These are phyloP conservation scores for Tachina fera DNA, from an alignment of 2,888 invertebrate species.

Conservation along the genomic window DNA sequence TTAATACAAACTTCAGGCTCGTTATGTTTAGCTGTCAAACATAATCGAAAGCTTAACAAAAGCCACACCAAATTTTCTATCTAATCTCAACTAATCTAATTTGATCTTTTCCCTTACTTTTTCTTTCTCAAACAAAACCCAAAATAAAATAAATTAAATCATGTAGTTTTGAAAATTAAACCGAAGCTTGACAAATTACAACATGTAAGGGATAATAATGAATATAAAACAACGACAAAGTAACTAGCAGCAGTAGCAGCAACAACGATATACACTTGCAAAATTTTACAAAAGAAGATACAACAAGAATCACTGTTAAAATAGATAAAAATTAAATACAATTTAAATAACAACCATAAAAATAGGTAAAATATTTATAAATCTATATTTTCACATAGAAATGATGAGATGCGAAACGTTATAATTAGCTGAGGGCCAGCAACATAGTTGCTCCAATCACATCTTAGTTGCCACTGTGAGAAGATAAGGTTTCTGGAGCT, in stretches of 20 bases:
- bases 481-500: neutral
- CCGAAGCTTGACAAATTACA: conserved; percentile 70
- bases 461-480: neutral
- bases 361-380: conserved; percentile 64
- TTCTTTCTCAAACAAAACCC: conserved; percentile 11
- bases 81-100: conserved; percentile 53
- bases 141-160: conserved; percentile 67
- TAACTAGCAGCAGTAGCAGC: conserved; percentile 5
- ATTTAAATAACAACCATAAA: conserved; percentile 69
- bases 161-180: conserved; percentile 70
- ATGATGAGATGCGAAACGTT: neutral
- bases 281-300: conserved; percentile 23
- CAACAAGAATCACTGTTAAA: conserved; percentile 68
- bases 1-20: neutral
- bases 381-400: too few species aligned
- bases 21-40: neutral
- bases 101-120: neutral
- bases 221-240: conserved; percentile 32
- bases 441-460: neutral
- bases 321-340: conserved; percentile 72
- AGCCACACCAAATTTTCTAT: neutral
- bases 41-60: neutral
- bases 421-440: neutral
- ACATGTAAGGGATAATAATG: conserved; percentile 63
- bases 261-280: conserved; percentile 35